Percentiles rank a stretch among this genome's conserved stretches.
phyloP scores from a whole-genome alignment of 2,797 vertebrate species.

The Leptatherina wallacei region DNA sequence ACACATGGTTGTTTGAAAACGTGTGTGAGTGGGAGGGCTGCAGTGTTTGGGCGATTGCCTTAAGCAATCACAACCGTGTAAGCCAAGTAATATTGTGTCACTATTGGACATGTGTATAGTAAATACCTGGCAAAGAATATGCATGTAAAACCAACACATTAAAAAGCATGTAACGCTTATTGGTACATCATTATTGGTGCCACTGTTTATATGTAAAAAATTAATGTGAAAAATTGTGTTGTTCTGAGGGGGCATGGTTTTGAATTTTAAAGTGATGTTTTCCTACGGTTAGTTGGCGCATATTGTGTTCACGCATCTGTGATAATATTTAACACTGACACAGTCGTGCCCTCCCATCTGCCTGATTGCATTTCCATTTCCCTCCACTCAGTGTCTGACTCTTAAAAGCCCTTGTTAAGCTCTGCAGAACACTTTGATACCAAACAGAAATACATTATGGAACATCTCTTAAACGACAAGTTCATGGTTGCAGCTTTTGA shows the following conservation, averaged over 20 bases:
- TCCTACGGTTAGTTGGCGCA: not conserved
- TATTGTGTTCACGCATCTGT: constrained; percentile 8
- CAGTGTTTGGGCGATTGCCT: constrained; percentile 61
- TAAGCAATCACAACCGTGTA: constrained; percentile 36
- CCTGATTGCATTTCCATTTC: constrained; percentile 19
- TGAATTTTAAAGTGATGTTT: constrained; percentile 7
- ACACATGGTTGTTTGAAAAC: constrained; percentile 43
- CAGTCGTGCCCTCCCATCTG: constrained; percentile 5
- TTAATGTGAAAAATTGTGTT: not conserved
- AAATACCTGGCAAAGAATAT: constrained; percentile 55
- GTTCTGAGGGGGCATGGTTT: not conserved
- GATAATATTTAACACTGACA: constrained; percentile 1
- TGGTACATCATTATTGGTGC: not conserved
- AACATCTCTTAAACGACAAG: constrained; percentile 30
- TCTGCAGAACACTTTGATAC: constrained; percentile 22
- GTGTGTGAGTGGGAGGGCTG: constrained; percentile 55
- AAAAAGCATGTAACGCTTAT: not conserved
- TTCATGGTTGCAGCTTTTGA: constrained; percentile 13
- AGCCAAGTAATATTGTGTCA: constrained; percentile 64
- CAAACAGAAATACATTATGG: constrained; percentile 43
- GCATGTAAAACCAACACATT: not conserved
- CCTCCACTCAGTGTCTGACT: constrained; percentile 21
- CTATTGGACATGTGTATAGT: constrained; percentile 51
- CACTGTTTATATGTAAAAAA: not conserved
- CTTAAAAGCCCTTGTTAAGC: constrained; percentile 30